Evolutionary conservation across 2,113 vertebrate species (phyloP).

Genomic region (Pica pica): DNA sequence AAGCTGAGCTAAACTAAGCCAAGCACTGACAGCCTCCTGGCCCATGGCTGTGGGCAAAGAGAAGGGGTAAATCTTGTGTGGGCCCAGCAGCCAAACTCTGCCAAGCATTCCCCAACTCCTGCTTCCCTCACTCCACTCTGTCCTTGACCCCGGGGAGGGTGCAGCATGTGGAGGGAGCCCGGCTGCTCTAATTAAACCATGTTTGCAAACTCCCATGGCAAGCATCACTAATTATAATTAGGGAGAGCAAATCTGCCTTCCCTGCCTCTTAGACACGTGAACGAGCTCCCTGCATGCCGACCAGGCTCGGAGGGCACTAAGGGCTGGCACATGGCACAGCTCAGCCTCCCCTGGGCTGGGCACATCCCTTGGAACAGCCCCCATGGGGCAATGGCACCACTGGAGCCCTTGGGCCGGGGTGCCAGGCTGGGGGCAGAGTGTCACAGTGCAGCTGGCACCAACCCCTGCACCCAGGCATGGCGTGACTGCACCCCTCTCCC

Average conservation of each 20-base stretch:
- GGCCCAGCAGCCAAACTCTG: background rate
- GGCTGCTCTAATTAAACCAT: constrained; percentile 48
- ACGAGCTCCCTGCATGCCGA: background rate
- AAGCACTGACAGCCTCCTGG: background rate
- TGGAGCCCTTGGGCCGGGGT: fast-evolving
- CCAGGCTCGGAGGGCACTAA: background rate
- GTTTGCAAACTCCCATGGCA: constrained; percentile 52
- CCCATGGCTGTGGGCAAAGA: background rate
- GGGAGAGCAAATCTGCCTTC: constrained; percentile 8
- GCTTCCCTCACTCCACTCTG: background rate
- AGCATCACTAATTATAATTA: constrained; percentile 57
- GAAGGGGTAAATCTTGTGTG: background rate
- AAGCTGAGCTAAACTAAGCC: fast-evolving
- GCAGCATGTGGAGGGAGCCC: background rate
- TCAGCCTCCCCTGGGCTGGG: background rate
- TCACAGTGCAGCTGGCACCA: fast-evolving
- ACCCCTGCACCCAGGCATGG: background rate
- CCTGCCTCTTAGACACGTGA: background rate
- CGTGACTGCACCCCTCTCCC: background rate
- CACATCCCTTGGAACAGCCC: fast-evolving
- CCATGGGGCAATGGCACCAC: fast-evolving
- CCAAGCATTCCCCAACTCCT: background rate
- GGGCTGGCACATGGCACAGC: background rate
- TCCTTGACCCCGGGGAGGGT: constrained; percentile 7
- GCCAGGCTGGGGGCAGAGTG: background rate